Conservation (phyloP, 2,113 vertebrate genomes). For the Orycteropus afer region DNA sequence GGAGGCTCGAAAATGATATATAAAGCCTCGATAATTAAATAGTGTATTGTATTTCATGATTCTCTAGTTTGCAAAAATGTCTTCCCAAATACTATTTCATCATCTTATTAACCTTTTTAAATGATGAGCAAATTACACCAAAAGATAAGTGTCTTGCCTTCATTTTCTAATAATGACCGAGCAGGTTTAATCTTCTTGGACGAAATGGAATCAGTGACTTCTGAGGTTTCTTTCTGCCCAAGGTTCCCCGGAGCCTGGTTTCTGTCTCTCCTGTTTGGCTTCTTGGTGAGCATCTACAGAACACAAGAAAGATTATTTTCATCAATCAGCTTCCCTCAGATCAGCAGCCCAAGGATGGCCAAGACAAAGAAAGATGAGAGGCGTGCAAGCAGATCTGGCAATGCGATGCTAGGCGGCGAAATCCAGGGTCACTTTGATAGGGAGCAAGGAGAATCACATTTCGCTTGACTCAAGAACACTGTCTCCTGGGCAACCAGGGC, state of each 20-base stretch:
- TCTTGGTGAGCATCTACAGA: background rate
- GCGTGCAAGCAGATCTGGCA: background rate
- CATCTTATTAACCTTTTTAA: constrained; percentile 53
- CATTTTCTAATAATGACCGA: constrained; percentile 33
- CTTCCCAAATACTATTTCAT: constrained; percentile 55
- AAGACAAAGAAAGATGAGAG: background rate
- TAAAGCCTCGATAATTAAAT: constrained; percentile 49
- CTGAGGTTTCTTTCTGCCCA: background rate
- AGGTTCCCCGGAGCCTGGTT: background rate
- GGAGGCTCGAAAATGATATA: constrained; percentile 5
- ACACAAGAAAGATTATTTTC: constrained; percentile 2
- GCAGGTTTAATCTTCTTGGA: background rate
- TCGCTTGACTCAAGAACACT: background rate
- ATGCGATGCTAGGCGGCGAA: background rate
- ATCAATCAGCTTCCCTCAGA: background rate
- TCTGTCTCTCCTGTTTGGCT: background rate
- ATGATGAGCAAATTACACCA: constrained; percentile 38
- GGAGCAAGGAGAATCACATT: background rate
- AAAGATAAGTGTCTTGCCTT: constrained; percentile 30
- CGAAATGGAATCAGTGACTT: background rate
- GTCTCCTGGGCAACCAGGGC: background rate
- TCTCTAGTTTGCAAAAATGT: constrained; percentile 48
- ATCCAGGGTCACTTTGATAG: background rate
- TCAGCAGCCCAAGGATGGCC: background rate
- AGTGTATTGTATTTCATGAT: constrained; percentile 20